Percentiles rank a stretch among this genome's conserved stretches.
Conservation (phyloP, 2,888 invertebrate genomes). For the Nowickia ferox region DNA sequence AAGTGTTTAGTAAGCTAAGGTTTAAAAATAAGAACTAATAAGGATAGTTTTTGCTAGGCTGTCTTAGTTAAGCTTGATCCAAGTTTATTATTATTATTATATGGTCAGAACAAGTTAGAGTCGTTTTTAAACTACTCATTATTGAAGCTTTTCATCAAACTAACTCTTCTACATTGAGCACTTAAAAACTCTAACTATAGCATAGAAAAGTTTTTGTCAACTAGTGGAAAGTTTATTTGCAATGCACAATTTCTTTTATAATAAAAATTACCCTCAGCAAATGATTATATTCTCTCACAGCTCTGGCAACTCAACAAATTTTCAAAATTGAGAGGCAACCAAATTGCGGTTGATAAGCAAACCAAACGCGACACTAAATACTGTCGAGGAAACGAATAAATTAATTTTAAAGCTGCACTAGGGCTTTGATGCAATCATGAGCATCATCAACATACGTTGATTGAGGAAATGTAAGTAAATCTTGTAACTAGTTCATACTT, state of each 20-base stretch:
- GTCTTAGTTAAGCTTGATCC: no score
- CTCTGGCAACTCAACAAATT: constrained; percentile 6
- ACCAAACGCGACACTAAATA: constrained; percentile 58
- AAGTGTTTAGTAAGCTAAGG: no score
- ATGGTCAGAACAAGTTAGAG: no score
- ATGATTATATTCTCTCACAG: background rate
- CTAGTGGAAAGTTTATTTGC: no score
- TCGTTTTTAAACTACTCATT: no score
- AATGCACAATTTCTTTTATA: background rate
- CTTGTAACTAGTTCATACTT: constrained; percentile 17
- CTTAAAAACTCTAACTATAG: no score
- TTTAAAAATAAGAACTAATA: no score
- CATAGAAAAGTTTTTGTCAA: no score
- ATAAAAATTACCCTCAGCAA: background rate
- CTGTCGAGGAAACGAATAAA: constrained; percentile 59
- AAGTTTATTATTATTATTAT: no score
- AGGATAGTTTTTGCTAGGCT: no score
- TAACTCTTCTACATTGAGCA: no score
- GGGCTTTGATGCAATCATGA: constrained; percentile 39
- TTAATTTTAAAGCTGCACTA: constrained; percentile 48
- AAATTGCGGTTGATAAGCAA: constrained; percentile 58
- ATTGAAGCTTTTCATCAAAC: no score
- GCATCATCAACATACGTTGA: constrained; percentile 52
- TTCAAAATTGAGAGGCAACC: constrained; percentile 45
- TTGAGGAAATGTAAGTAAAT: constrained; percentile 60